These are phyloP conservation scores for Tichodroma muraria DNA, from an alignment of 2,113 vertebrate genomes.

Conservation along the genomic window DNA sequence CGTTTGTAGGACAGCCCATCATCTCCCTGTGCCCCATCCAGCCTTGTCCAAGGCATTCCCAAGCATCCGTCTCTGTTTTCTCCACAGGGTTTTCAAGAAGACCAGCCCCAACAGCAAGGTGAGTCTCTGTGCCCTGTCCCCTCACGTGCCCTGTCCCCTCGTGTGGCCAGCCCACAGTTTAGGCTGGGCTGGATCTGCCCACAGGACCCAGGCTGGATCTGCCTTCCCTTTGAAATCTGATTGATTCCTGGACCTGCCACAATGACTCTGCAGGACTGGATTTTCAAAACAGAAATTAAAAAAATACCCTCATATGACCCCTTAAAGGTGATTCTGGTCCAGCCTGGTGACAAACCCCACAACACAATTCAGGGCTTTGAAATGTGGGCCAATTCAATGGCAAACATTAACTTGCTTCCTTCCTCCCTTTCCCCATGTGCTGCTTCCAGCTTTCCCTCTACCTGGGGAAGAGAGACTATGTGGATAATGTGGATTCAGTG, in stretches of 20 bases:
- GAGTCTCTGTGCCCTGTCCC: not conserved
- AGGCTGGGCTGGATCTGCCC: not conserved
- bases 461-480: constrained; percentile 85
- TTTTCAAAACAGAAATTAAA: not conserved
- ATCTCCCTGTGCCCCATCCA: not conserved
- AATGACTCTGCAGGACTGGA: rapidly evolving
- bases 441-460: constrained; percentile 79
- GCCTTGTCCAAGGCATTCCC: not conserved
- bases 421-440: not conserved
- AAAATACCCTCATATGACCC: too few relatives aligned
- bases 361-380: too few relatives aligned
- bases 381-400: too few relatives aligned
- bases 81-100: constrained; percentile 85
- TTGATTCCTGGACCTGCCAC: not conserved
- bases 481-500: constrained; percentile 81
- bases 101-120: constrained; percentile 81
- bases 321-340: not conserved
- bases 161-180: not conserved
- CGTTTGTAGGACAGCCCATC: not conserved
- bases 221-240: not conserved
- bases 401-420: not conserved
- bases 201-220: not conserved
- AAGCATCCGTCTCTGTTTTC: not conserved
- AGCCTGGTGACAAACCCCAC: rapidly evolving
- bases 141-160: not conserved